Evolutionary conservation across 2,113 vertebrate genomes (phyloP).

Genomic region (Stomatorhinus ivindoensis): DNA sequence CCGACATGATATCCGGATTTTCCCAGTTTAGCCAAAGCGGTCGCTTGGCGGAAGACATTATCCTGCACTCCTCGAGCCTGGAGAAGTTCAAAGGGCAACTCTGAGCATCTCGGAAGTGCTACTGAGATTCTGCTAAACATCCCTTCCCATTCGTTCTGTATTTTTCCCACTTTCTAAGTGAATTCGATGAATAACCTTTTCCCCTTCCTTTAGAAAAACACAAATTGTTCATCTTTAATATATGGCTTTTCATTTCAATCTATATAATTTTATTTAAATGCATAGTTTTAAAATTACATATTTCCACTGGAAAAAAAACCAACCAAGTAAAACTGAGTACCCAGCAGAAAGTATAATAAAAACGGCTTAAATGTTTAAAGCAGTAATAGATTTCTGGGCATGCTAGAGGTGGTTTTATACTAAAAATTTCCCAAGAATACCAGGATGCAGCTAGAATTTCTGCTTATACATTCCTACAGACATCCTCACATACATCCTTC

Average conservation of each 20-base stretch:
- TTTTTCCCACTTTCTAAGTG: background rate
- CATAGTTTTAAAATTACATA: background rate
- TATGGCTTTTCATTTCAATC: background rate
- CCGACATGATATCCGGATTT: conserved; percentile 98
- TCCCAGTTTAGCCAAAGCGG: conserved; percentile 98
- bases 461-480: background rate
- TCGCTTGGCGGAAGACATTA: conserved; percentile 98
- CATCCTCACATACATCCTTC: background rate
- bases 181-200: background rate
- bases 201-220: background rate
- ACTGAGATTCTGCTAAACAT: background rate
- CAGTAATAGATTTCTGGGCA: background rate
- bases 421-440: background rate
- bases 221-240: background rate
- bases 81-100: background rate
- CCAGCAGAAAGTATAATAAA: background rate
- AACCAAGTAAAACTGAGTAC: background rate
- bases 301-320: background rate
- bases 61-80: conserved; percentile 96
- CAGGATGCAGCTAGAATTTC: background rate
- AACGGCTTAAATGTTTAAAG: background rate
- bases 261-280: background rate
- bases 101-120: background rate
- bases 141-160: background rate
- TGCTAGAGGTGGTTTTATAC: background rate